These are phyloP conservation scores for Astatoreochromis straeleni DNA, from an alignment of 2,113 vertebrate species.

Conservation along the genomic window DNA sequence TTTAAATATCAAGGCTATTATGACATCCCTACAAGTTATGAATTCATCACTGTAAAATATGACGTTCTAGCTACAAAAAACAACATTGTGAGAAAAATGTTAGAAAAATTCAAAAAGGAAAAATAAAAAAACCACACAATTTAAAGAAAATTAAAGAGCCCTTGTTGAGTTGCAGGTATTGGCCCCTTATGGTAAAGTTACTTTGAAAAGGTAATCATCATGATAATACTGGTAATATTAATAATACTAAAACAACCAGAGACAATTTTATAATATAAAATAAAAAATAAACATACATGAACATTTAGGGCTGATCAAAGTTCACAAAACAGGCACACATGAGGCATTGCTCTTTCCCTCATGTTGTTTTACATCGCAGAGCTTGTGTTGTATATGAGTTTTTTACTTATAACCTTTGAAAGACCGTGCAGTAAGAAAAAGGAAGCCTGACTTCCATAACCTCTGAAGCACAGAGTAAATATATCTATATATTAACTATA, in stretches of 20 bases:
- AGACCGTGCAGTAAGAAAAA: background rate
- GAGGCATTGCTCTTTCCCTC: background rate
- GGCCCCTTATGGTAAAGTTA: background rate
- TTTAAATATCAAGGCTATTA: background rate
- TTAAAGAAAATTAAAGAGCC: background rate
- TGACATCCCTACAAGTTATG: background rate
- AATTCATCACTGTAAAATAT: background rate
- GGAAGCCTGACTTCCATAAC: accelerated
- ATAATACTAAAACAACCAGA: background rate
- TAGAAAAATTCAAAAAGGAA: background rate
- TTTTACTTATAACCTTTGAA: background rate
- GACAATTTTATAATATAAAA: background rate
- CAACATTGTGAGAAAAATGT: background rate
- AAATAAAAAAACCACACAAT: background rate
- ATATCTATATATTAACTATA: accelerated
- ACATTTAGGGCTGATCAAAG: background rate
- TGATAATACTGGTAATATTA: background rate
- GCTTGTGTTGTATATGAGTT: background rate
- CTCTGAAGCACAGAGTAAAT: background rate
- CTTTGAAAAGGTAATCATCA: background rate
- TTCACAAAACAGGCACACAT: background rate
- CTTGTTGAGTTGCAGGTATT: background rate
- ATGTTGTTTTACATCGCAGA: background rate
- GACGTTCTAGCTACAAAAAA: accelerated
- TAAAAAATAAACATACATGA: background rate